These are phyloP conservation scores for Peromyscus polionotus DNA, from an alignment of 2,113 vertebrate genomes.

Conservation along the genomic window DNA sequence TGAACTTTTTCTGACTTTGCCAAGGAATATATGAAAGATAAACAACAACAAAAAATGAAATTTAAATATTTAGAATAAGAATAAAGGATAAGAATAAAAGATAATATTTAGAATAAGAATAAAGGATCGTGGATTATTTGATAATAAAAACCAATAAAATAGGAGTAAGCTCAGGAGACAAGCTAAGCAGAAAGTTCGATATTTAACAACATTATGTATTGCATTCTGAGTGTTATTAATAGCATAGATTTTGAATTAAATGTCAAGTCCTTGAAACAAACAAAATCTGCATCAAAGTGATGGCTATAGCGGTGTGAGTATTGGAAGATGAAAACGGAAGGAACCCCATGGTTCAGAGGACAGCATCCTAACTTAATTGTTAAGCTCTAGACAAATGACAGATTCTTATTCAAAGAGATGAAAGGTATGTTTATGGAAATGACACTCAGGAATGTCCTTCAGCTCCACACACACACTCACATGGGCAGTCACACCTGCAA, in stretches of 20 bases:
- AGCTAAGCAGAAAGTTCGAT: not conserved
- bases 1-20: not conserved
- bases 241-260: not conserved
- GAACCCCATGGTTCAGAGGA: not conserved
- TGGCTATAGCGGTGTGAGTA: fast-evolving
- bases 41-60: not conserved
- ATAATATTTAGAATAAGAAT: not conserved
- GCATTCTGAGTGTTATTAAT: not conserved
- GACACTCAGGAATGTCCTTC: not conserved
- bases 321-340: too few species aligned
- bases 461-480: not conserved
- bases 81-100: not conserved
- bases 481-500: not conserved
- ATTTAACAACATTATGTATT: not conserved
- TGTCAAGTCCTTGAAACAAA: not conserved
- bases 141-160: not conserved
- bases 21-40: not conserved
- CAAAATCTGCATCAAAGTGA: not conserved
- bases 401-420: not conserved
- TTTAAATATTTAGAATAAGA: not conserved
- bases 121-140: not conserved
- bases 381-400: not conserved
- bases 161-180: not conserved
- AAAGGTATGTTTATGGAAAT: not conserved
- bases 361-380: not conserved